Percentiles rank a stretch among this genome's conserved stretches.
Evolutionary conservation across 1,140 invertebrate species (phyloP).

Genomic region (Nixonia krombeini): DNA sequence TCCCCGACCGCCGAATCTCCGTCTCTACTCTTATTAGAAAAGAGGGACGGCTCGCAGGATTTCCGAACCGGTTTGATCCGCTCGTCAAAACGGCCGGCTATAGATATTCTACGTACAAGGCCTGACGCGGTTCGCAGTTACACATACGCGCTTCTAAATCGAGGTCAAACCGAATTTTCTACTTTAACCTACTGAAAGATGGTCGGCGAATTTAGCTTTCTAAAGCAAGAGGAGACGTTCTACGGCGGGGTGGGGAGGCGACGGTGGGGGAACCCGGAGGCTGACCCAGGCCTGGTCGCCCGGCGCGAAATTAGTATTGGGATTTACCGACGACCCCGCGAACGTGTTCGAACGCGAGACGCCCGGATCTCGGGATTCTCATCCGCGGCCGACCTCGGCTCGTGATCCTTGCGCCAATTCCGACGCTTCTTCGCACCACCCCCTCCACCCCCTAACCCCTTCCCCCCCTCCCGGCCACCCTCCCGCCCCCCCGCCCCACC

Average conservation of each 20-base stretch:
- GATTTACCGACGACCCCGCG: constrained; percentile 9
- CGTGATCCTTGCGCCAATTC: constrained; percentile 3
- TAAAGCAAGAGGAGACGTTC: too few species aligned
- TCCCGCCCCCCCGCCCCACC: background rate
- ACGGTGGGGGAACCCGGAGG: constrained; percentile 23
- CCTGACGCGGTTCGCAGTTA: constrained; percentile 53
- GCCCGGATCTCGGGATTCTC: background rate
- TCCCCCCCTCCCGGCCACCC: constrained; percentile 13
- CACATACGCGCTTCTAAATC: constrained; percentile 62
- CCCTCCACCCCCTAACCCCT: constrained; percentile 1
- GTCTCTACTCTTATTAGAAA: background rate
- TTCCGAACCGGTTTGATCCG: constrained; percentile 50
- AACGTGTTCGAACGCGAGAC: constrained; percentile 6
- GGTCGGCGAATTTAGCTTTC: constrained; percentile 71
- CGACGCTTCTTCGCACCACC: constrained; percentile 9
- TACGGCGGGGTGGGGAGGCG: constrained; percentile 22
- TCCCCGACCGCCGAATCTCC: too few species aligned
- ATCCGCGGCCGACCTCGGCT: background rate
- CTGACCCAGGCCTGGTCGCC: constrained; percentile 13
- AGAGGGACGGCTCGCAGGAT: too few species aligned
- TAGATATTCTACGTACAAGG: constrained; percentile 39
- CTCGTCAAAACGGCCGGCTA: constrained; percentile 47
- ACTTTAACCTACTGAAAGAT: constrained; percentile 72
- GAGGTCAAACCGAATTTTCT: constrained; percentile 73
- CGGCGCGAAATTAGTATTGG: constrained; percentile 15